Evolutionary conservation across 2,797 vertebrate species (phyloP).

Genomic region (Eulemur albifrons): DNA sequence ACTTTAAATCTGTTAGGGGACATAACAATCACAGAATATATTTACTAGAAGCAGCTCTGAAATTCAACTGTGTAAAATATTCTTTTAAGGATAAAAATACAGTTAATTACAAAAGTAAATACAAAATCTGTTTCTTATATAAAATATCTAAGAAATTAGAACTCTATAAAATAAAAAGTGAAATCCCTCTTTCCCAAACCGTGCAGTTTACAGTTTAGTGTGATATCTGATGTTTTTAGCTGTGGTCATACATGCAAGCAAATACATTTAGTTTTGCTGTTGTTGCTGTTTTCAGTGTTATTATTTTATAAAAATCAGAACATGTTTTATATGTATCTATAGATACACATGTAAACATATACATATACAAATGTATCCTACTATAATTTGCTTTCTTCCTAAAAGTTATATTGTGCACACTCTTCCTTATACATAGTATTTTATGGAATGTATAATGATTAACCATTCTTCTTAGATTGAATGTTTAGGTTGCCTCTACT

Average conservation of each 20-base stretch:
- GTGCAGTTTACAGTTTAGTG: neutral
- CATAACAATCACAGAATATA: neutral
- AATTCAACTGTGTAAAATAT: neutral
- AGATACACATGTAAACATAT: neutral
- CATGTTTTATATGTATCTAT: neutral
- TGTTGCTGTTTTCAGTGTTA: conserved; percentile 1
- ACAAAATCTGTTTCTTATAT: neutral
- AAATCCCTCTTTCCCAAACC: neutral
- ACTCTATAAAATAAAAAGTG: neutral
- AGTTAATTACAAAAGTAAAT: neutral
- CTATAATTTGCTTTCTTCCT: neutral
- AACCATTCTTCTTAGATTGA: neutral
- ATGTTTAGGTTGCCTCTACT: neutral
- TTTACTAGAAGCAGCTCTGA: neutral
- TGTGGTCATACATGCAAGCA: neutral
- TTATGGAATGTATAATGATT: neutral
- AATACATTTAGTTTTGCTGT: neutral
- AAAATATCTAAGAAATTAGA: neutral
- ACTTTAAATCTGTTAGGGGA: neutral
- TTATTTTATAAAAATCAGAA: conserved; percentile 12
- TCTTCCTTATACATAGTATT: neutral
- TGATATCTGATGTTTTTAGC: neutral
- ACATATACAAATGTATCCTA: neutral
- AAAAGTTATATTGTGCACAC: neutral
- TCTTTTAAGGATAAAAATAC: neutral